Conservation (phyloP, 2,113 vertebrate species). For the Anhinga rufa region DNA sequence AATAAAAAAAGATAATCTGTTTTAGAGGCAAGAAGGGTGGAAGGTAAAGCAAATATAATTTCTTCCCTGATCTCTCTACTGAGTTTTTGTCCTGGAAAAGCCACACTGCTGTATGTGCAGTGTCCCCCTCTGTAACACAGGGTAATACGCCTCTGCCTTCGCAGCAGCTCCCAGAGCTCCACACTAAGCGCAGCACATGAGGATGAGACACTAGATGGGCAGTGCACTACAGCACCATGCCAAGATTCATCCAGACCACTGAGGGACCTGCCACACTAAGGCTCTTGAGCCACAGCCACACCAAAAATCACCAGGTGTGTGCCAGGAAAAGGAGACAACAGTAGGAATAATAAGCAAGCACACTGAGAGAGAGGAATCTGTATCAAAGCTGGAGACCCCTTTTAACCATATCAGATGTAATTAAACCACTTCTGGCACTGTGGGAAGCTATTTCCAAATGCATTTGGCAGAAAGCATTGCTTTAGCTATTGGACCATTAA, state of each 20-base stretch:
- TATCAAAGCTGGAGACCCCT: not conserved
- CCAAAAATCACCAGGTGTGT: not conserved
- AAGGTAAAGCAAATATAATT: not conserved
- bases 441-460: constrained; percentile 24
- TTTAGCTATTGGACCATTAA: constrained; percentile 5
- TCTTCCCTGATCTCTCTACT: not conserved
- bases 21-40: not conserved
- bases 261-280: not conserved
- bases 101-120: not conserved
- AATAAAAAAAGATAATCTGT: not conserved
- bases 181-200: rapidly evolving
- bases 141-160: not conserved
- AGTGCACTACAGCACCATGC: not conserved
- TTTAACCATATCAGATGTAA: not conserved
- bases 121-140: not conserved
- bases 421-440: constrained; percentile 34
- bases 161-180: not conserved
- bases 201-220: not conserved
- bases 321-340: not conserved
- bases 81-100: not conserved
- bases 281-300: not conserved
- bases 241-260: not conserved
- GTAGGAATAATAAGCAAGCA: not conserved
- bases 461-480: not conserved
- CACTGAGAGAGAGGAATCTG: not conserved